Conservation (phyloP, 2,113 vertebrate species). For the Camelus bactrianus region DNA sequence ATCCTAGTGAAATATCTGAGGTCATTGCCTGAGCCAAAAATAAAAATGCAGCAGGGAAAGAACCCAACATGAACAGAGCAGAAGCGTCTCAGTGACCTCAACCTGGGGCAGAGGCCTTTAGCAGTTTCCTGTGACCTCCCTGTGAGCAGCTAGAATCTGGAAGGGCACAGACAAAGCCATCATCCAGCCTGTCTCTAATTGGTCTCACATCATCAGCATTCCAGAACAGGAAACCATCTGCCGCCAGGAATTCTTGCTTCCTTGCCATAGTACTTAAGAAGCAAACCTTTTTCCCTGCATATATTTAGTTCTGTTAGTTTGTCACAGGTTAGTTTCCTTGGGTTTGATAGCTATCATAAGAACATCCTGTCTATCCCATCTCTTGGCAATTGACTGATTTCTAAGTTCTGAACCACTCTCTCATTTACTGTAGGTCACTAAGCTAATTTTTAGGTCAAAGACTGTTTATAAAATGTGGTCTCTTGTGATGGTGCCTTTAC, state of each 20-base stretch:
- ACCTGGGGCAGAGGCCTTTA: constrained; percentile 31
- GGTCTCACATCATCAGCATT: constrained; percentile 77
- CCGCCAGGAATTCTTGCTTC: constrained; percentile 70
- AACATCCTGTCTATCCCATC: not conserved
- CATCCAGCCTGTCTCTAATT: constrained; percentile 62
- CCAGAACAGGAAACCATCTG: constrained; percentile 73
- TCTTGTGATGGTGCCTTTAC: not conserved
- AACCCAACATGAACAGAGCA: constrained; percentile 46
- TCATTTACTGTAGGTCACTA: not conserved
- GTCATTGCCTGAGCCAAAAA: constrained; percentile 71
- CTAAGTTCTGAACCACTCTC: not conserved
- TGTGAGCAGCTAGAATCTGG: not conserved
- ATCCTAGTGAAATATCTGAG: constrained; percentile 69
- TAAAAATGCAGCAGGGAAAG: constrained; percentile 60
- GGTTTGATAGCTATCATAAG: not conserved
- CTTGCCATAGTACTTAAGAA: constrained; percentile 65
- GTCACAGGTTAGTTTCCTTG: constrained; percentile 38
- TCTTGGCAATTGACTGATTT: constrained; percentile 15
- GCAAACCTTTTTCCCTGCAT: constrained; percentile 9
- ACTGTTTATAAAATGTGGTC: not conserved
- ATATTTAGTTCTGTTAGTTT: not conserved
- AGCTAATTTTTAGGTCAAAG: constrained; percentile 50
- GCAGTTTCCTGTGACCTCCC: constrained; percentile 62
- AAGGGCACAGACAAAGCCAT: constrained; percentile 48
- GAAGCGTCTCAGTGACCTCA: constrained; percentile 55